Percentiles rank a stretch among this genome's conserved stretches.
These are phyloP conservation scores for Phania funesta DNA, from an alignment of 2,888 invertebrate species.

Conservation along the genomic window DNA sequence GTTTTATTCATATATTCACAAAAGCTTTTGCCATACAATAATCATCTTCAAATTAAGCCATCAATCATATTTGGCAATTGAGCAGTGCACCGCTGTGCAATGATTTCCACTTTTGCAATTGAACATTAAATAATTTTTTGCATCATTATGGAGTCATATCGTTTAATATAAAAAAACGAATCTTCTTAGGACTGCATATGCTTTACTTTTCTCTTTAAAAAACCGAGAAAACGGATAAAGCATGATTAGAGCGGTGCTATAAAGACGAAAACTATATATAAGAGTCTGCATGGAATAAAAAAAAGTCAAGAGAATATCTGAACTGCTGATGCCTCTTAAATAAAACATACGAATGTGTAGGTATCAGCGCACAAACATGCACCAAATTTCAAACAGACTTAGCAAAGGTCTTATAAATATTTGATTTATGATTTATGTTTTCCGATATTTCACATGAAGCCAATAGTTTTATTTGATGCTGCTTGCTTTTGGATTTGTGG, in stretches of 20 bases:
- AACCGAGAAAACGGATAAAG: background rate
- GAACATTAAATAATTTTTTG: conserved; percentile 46
- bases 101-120: conserved; percentile 53
- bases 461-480: conserved; percentile 71
- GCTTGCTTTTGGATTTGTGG: conserved; percentile 36
- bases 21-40: conserved; percentile 6
- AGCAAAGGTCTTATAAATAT: conserved; percentile 61
- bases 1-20: background rate
- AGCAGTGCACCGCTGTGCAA: conserved; percentile 54
- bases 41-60: conserved; percentile 59
- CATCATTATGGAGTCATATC: conserved; percentile 44
- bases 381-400: conserved; percentile 36
- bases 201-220: background rate
- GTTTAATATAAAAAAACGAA: conserved; percentile 3
- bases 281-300: conserved; percentile 13
- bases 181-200: background rate
- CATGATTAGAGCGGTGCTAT: conserved; percentile 60
- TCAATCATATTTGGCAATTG: conserved; percentile 56
- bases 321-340: conserved; percentile 45
- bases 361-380: conserved; percentile 72
- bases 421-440: conserved; percentile 79
- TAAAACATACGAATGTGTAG: conserved; percentile 37
- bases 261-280: conserved; percentile 47
- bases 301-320: conserved; percentile 32
- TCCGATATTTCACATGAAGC: conserved; percentile 77